phyloP scores from a whole-genome alignment of 2,113 vertebrate species.

The Anoplopoma fimbria region DNA sequence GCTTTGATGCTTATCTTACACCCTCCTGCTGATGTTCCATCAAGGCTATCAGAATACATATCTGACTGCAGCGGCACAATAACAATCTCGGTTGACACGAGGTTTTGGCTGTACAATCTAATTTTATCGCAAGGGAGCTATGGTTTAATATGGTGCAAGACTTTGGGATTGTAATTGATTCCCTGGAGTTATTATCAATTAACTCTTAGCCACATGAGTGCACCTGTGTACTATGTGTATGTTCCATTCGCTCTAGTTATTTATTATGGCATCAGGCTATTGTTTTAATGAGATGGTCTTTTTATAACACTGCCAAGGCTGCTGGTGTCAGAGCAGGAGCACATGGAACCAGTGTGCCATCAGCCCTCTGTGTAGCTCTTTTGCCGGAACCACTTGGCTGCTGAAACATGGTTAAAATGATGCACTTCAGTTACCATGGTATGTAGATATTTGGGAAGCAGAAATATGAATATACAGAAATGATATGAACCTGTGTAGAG shows the following conservation, averaged over 20 bases:
- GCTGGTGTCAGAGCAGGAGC: neutral
- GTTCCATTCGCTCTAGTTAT: neutral
- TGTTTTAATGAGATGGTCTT: neutral
- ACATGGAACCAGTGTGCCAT: neutral
- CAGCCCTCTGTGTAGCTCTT: too few relatives aligned
- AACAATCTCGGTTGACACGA: neutral
- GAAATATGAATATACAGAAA: too few relatives aligned
- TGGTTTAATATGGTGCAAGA: neutral
- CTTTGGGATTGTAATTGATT: conserved; percentile 8
- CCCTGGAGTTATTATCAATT: neutral
- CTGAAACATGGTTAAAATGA: too few relatives aligned
- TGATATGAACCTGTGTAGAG: too few relatives aligned
- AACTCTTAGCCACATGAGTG: neutral
- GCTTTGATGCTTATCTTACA: conserved; percentile 18
- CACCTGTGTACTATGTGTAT: neutral
- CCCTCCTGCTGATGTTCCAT: conserved; percentile 20
- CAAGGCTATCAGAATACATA: conserved; percentile 13
- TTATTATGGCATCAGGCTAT: conserved; percentile 3
- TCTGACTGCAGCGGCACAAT: conserved; percentile 15
- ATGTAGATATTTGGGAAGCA: too few relatives aligned
- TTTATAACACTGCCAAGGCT: neutral
- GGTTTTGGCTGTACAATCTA: conserved; percentile 3
- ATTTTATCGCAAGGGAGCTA: neutral
- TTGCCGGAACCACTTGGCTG: too few relatives aligned
- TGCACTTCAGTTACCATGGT: too few relatives aligned